Evolutionary conservation across 2,888 invertebrate species (phyloP).

Genomic region (Lepas anatifera): DNA sequence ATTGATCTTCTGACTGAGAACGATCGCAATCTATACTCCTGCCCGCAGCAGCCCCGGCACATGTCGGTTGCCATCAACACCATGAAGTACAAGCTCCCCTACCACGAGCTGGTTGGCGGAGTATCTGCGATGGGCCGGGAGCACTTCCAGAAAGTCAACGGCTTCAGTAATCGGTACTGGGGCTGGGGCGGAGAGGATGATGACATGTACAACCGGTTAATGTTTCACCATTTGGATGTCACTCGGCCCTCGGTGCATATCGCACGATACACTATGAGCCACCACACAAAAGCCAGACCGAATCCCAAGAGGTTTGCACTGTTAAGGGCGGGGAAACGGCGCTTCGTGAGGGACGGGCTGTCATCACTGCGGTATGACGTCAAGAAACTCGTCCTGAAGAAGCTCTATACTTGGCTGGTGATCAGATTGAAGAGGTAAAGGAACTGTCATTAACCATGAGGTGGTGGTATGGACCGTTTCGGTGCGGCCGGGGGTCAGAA

Average conservation of each 20-base stretch:
- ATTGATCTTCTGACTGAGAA: constrained; percentile 89
- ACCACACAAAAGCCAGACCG: constrained; percentile 75
- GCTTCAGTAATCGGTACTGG: constrained; percentile 89
- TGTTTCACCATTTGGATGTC: constrained; percentile 61
- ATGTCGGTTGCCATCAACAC: constrained; percentile 39
- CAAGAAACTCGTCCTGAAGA: constrained; percentile 50
- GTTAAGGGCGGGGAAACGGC: constrained; percentile 66
- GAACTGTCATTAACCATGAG: neutral
- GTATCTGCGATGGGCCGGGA: constrained; percentile 70
- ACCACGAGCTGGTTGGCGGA: constrained; percentile 83
- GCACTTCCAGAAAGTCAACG: constrained; percentile 79
- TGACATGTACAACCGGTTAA: constrained; percentile 64
- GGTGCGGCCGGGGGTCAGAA: too few relatives aligned
- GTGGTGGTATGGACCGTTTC: neutral
- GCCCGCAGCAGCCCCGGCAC: constrained; percentile 45
- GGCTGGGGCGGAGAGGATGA: constrained; percentile 99
- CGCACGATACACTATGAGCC: constrained; percentile 91
- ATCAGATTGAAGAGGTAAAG: constrained; percentile 55
- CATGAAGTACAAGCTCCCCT: constrained; percentile 60
- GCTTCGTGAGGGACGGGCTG: constrained; percentile 73
- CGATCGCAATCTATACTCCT: constrained; percentile 67
- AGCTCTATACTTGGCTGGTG: constrained; percentile 69
- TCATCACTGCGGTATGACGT: constrained; percentile 69
- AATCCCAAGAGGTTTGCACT: constrained; percentile 85
- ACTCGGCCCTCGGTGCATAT: constrained; percentile 83